Evolutionary conservation across 2,888 invertebrate species (phyloP).

Genomic region (Malachius bipustulatus): DNA sequence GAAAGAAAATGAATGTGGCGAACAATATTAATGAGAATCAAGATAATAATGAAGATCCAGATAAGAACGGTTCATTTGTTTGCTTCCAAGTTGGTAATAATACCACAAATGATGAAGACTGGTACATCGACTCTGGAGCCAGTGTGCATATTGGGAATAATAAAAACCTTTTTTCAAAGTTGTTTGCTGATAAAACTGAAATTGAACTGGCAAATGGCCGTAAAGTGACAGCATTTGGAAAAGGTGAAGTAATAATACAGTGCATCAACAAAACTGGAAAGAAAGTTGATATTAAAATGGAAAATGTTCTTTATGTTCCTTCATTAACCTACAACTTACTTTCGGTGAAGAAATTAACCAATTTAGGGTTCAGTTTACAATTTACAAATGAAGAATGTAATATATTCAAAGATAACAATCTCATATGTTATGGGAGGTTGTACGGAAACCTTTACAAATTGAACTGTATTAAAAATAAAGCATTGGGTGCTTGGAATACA

Average conservation of each 20-base stretch:
- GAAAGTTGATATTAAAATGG: too few species aligned
- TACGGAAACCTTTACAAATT: background rate
- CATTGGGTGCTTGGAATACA: background rate
- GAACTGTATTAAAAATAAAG: background rate
- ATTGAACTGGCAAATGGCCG: background rate
- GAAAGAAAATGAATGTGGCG: background rate
- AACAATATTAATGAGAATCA: background rate
- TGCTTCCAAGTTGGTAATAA: too few species aligned
- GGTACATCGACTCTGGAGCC: slow-evolving; percentile 3
- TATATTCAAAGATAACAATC: background rate
- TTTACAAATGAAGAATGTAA: background rate
- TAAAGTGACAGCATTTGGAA: background rate
- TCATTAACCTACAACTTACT: background rate
- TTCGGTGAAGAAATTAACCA: background rate
- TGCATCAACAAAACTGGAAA: too few species aligned
- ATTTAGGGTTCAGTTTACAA: background rate
- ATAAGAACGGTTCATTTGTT: too few species aligned
- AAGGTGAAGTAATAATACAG: background rate
- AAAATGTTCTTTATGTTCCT: background rate
- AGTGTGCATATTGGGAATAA: background rate
- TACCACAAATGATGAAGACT: too few species aligned
- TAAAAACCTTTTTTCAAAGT: background rate
- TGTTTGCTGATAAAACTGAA: too few species aligned
- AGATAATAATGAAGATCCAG: too few species aligned
- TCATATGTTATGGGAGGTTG: background rate